phyloP scores from a whole-genome alignment of 2,888 invertebrate species.

The Lordiphosa fenestrarum region DNA sequence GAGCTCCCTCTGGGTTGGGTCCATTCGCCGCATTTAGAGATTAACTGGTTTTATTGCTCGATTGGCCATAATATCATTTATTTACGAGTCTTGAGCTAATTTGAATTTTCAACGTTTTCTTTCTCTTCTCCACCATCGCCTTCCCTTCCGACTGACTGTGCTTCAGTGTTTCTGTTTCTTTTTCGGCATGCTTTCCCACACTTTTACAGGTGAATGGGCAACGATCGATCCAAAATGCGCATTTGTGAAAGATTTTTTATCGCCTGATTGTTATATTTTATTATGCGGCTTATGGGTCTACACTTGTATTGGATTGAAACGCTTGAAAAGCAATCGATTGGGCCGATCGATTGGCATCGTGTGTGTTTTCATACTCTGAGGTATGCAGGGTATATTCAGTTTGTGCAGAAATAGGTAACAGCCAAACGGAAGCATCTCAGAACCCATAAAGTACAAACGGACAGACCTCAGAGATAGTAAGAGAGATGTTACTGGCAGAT shows the following conservation, averaged over 20 bases:
- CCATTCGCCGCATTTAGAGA: constrained; percentile 64
- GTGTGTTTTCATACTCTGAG: constrained; percentile 46
- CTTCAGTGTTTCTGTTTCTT: constrained; percentile 29
- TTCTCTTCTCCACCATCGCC: constrained; percentile 29
- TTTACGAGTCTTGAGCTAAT: constrained; percentile 78
- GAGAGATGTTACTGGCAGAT: no score
- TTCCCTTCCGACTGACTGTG: constrained; percentile 11
- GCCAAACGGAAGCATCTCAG: no score
- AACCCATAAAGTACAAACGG: no score
- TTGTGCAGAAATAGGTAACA: no score
- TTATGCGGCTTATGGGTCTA: constrained; percentile 62
- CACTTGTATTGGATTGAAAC: constrained; percentile 56
- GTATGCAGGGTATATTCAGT: no score
- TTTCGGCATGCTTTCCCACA: constrained; percentile 73
- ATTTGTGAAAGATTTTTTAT: constrained; percentile 73
- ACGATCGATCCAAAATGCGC: constrained; percentile 20
- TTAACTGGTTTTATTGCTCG: constrained; percentile 75
- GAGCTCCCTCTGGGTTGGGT: constrained; percentile 3
- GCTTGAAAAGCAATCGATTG: constrained; percentile 51
- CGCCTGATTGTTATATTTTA: constrained; percentile 75
- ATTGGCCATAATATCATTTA: constrained; percentile 78
- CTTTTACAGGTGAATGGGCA: constrained; percentile 75
- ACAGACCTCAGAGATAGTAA: no score
- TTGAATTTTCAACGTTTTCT: constrained; percentile 78
- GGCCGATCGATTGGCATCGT: constrained; percentile 46